Base-by-base conservation (phyloP, 2,113 vertebrate species). In the Podarcis raffonei region DNA sequence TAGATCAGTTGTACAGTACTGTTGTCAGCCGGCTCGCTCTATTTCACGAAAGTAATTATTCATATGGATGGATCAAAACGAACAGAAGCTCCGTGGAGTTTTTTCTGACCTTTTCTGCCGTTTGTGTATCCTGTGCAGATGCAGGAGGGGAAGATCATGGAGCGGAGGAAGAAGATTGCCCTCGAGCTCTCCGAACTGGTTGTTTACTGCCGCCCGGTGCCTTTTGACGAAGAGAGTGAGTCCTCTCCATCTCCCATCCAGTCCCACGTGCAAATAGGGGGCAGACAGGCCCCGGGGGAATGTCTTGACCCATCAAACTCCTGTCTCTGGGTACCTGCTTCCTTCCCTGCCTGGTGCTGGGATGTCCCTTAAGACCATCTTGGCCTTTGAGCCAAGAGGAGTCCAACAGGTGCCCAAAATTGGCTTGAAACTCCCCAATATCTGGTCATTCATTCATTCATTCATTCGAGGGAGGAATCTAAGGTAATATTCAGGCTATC, bases 101-200 rank as follows among this genome's bases (percentile, higher is more conserved):
- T 23, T 3, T 18, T 39, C 15, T 65, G 65, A 82, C 62, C n/a
- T 1, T 6, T 12, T 53, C 9, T 53, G 2, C 15, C 59, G 39
- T 22, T 87, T 6, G 77, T 91, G 81, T 84, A 1, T 68, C 18
- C 37, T 4, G 0, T 77, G 83, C 93, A 99, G 99, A 97, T 99
- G 95, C 98, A 99, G 7, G 99, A 99, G 86, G 99, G 99, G 69
- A 99, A 99, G 96, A 98, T 99, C 94, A 99, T 99, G 99, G 99
- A 99, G 89, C 97, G 99, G 90, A 98, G 98, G 94, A 99, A 99
- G 97, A 99, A 99, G 96, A 99, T 99, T 0, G 99, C 99, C 0
- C 95, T 99, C 95, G 99, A 99, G 93, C 97, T 99, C 9, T 99
- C 99, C 0, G 99, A 99, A 86, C 96, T 99, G 37, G 99, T 99